A percentile compares a stretch with the other conserved stretches of the same genome.
phyloP scores from a whole-genome alignment of 1,140 invertebrate species.

The Atta cephalotes region DNA sequence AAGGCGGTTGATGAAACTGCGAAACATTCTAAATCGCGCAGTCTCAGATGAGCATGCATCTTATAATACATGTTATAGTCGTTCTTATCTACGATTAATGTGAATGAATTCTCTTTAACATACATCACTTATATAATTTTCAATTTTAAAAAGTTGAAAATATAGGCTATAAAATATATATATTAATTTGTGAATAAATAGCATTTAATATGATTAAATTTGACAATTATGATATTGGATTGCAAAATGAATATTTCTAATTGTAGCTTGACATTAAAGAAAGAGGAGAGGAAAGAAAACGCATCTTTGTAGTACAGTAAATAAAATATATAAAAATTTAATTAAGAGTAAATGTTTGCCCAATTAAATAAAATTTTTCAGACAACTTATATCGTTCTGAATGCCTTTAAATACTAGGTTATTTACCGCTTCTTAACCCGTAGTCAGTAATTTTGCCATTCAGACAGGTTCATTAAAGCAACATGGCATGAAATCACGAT shows the following conservation, averaged over 20 bases:
- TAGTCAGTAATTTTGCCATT: conserved; percentile 21
- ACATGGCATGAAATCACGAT: conserved; percentile 29
- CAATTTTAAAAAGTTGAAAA: neutral
- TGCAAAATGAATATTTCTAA: neutral
- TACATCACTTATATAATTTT: neutral
- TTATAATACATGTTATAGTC: neutral
- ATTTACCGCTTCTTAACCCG: conserved; percentile 7
- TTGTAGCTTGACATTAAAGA: neutral
- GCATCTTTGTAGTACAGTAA: neutral
- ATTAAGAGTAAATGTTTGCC: neutral
- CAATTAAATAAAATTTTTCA: neutral
- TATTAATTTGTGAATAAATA: neutral
- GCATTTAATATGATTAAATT: conserved; percentile 7
- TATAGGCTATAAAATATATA: neutral
- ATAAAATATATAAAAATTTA: neutral
- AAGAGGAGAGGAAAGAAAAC: neutral
- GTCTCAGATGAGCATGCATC: conserved; percentile 14
- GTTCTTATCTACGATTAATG: conserved; percentile 1
- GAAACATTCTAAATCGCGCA: conserved; percentile 43
- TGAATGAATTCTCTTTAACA: neutral
- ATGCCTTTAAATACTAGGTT: conserved; percentile 3
- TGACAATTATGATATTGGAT: neutral
- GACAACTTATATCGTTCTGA: neutral
- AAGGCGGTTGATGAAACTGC: neutral
- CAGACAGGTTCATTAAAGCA: conserved; percentile 19